phyloP scores from a whole-genome alignment of 1,140 invertebrate genomes.

The Drosophila azteca region DNA sequence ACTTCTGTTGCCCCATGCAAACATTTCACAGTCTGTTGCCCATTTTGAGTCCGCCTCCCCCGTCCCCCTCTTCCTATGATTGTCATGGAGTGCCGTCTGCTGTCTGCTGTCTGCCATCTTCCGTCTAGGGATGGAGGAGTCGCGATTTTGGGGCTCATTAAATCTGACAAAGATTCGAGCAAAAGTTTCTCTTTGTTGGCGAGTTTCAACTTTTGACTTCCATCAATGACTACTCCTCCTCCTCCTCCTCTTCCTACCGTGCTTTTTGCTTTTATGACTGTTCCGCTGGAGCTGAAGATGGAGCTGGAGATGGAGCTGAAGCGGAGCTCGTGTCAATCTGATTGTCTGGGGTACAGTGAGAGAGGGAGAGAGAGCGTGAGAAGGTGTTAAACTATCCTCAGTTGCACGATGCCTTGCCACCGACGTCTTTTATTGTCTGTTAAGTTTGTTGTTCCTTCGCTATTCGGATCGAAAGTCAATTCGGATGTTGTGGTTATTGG shows the following conservation, averaged over 20 bases:
- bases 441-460: no score
- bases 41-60: constrained; percentile 34
- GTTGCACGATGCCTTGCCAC: no score
- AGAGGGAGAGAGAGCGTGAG: neutral
- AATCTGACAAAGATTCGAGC: constrained; percentile 70
- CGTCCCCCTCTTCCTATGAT: neutral
- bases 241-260: constrained; percentile 7
- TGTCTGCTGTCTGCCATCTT: neutral
- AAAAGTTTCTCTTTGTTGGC: constrained; percentile 52
- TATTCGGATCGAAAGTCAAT: no score
- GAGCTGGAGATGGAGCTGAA: no score
- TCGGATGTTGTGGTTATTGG: no score
- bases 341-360: constrained; percentile 43
- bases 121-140: neutral
- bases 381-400: neutral
- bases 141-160: constrained; percentile 75
- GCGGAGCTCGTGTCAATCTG: constrained; percentile 49
- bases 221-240: constrained; percentile 18
- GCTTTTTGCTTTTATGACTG: constrained; percentile 45
- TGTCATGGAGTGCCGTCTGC: constrained; percentile 17
- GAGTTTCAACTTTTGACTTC: constrained; percentile 47
- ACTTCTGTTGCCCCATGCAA: constrained; percentile 50
- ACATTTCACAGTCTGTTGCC: constrained; percentile 70
- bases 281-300: neutral
- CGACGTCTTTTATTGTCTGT: no score